Conservation (phyloP, 1,140 invertebrate species). For the Neocloeon triangulifer region DNA sequence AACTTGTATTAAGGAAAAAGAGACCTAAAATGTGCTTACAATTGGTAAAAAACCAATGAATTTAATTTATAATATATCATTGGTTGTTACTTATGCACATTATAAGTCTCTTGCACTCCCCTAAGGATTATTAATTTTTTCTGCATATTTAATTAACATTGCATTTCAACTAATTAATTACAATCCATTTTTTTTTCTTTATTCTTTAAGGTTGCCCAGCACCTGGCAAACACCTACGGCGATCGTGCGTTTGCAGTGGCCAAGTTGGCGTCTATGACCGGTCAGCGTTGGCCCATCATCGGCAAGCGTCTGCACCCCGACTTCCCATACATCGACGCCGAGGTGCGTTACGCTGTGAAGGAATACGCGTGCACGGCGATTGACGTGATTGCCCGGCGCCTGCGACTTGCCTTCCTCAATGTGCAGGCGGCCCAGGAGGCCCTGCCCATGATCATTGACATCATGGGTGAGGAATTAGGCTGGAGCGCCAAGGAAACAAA, state of each 20-base stretch:
- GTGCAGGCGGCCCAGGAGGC: constrained; percentile 92
- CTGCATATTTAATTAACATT: too few relatives aligned
- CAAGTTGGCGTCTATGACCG: constrained; percentile 85
- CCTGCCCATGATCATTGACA: constrained; percentile 72
- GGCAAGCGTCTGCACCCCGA: constrained; percentile 90
- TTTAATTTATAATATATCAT: too few relatives aligned
- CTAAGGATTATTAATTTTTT: too few relatives aligned
- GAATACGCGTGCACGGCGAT: constrained; percentile 94
- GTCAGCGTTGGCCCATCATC: constrained; percentile 90
- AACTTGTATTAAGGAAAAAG: too few relatives aligned
- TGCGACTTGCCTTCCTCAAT: constrained; percentile 88
- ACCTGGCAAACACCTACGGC: constrained; percentile 90
- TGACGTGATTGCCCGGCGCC: constrained; percentile 85
- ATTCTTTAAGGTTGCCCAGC: constrained; percentile 93
- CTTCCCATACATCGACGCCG: constrained; percentile 97
- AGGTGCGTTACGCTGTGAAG: constrained; percentile 79
- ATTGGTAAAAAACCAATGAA: too few relatives aligned
- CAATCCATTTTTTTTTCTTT: too few relatives aligned
- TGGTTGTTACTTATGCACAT: too few relatives aligned
- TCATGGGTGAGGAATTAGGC: constrained; percentile 89
- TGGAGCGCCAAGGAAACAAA: constrained; percentile 72
- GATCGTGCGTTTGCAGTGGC: constrained; percentile 94
- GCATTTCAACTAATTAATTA: too few relatives aligned
- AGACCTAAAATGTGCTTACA: too few relatives aligned
- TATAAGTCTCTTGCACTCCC: too few relatives aligned